Base-by-base conservation (phyloP, 2,888 invertebrate genomes). In the Agonopterix subpropinquella region DNA sequence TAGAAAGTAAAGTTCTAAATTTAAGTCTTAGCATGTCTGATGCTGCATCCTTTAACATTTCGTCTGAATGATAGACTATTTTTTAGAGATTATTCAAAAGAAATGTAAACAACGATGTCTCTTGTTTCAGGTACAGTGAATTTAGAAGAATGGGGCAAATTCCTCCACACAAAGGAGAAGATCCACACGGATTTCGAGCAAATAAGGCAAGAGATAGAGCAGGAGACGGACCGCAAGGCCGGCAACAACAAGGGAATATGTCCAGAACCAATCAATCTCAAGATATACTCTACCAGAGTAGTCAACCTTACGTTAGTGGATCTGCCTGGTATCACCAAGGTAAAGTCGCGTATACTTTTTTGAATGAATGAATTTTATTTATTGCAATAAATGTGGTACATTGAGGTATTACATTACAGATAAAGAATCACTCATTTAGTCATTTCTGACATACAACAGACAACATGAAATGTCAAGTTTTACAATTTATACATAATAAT, bases 211-310 rank as follows among this genome's bases (percentile, higher is more conserved):
- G 99, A 99, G 89, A 98, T 99, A 69, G 98, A 98, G 69, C 89
- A 90, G 48, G 99, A 99, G 87, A 99, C 99, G 0, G 96, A 97
- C 53, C 91, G 97, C 56, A 93, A 96, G 89, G 97, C 98, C 5
- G 99, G 99, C 37, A 92, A 75, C 60, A 99, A 99, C 79, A 99
- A 99, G 89, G 98, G 98, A 48, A 98, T 99, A 56, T 97, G 96
- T 68, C 92, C 94, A 0, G 98, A 98, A 65, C 96, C 99, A 0
- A 99, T 99, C 64, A 97, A 94, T 75, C 90, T 99, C 53, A 99
- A 98, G 86, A 98, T 99, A 70, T 99, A 89, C 80, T 99, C 99
- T 0, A 92, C 94, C n/a, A 92, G 92, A 61, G 99, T 99, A 37
- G 96, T 99, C 47, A 99, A 98, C 80, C 89, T 96, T 47, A 98